Conservation (phyloP, 1,140 invertebrate genomes). For the Triops cancriformis region DNA sequence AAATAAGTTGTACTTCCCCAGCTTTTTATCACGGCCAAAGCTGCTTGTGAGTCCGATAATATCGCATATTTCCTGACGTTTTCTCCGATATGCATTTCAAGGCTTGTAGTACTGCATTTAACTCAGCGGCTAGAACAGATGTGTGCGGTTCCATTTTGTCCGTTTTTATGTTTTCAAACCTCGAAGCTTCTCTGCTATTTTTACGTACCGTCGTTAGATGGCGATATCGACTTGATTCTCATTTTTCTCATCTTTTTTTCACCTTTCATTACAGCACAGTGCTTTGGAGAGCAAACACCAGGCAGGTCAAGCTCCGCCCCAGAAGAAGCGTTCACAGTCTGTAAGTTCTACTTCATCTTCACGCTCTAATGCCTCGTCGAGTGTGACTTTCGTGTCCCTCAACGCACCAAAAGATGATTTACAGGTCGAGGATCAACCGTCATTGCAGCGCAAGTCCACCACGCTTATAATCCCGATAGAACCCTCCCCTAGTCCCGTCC, state of each 20-base stretch:
- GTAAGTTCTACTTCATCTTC: not conserved
- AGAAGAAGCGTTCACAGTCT: not conserved
- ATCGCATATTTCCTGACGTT: too few relatives aligned
- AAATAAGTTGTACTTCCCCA: too few relatives aligned
- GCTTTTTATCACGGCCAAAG: too few relatives aligned
- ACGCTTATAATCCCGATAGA: not conserved
- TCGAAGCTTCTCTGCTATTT: not conserved
- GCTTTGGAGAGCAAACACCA: not conserved
- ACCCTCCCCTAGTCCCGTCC: slow-evolving; percentile 3
- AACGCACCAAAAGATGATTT: not conserved
- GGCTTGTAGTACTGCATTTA: too few relatives aligned
- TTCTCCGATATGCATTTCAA: too few relatives aligned
- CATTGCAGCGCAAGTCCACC: not conserved
- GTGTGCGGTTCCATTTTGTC: too few relatives aligned
- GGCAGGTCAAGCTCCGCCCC: not conserved
- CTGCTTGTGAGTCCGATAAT: too few relatives aligned
- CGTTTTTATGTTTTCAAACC: too few relatives aligned
- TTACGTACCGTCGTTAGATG: not conserved
- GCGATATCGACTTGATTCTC: not conserved
- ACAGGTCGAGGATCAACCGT: not conserved
- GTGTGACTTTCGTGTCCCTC: not conserved
- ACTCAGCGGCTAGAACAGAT: too few relatives aligned
- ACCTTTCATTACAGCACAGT: not conserved
- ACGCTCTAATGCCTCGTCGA: not conserved
- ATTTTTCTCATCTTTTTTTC: not conserved